These are phyloP conservation scores for Melanostoma scalare DNA, from an alignment of 2,888 invertebrate genomes.

Conservation along the genomic window DNA sequence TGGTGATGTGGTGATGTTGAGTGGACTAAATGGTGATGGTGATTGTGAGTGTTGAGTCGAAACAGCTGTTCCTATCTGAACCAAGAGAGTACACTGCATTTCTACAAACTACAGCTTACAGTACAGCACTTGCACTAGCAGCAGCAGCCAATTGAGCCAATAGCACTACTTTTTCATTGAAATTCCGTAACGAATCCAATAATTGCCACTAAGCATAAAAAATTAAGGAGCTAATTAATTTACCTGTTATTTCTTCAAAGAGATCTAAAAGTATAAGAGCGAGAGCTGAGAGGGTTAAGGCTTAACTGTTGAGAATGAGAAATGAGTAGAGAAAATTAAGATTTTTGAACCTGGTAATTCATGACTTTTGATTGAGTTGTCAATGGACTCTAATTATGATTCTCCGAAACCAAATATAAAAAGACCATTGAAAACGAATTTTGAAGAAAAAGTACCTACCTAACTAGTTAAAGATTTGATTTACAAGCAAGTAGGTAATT, in stretches of 20 bases:
- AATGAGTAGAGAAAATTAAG: neutral
- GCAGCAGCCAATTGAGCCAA: too few species aligned
- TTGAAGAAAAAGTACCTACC: neutral
- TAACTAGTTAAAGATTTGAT: too few species aligned
- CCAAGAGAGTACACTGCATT: slow-evolving; percentile 40
- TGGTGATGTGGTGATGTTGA: neutral
- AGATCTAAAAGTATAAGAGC: slow-evolving; percentile 33
- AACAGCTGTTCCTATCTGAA: too few species aligned
- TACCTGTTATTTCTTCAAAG: slow-evolving; percentile 44
- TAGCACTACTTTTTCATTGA: neutral
- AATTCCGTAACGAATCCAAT: slow-evolving; percentile 38
- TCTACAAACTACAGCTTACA: neutral
- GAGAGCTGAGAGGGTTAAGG: neutral
- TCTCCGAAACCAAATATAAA: too few species aligned
- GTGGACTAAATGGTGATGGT: neutral
- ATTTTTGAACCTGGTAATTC: slow-evolving; percentile 51
- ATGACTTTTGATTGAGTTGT: slow-evolving; percentile 69
- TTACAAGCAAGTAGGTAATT: too few species aligned
- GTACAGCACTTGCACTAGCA: too few species aligned
- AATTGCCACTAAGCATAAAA: slow-evolving; percentile 51
- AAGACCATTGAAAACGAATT: slow-evolving; percentile 6
- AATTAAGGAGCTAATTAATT: slow-evolving; percentile 69
- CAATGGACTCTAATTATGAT: slow-evolving; percentile 60
- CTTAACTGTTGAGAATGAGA: too few species aligned
- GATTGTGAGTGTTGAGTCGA: neutral